Percentiles rank a stretch among this genome's conserved stretches.
These are phyloP conservation scores for Dipodomys stephensi DNA, from an alignment of 2,113 vertebrate species.

Conservation along the genomic window DNA sequence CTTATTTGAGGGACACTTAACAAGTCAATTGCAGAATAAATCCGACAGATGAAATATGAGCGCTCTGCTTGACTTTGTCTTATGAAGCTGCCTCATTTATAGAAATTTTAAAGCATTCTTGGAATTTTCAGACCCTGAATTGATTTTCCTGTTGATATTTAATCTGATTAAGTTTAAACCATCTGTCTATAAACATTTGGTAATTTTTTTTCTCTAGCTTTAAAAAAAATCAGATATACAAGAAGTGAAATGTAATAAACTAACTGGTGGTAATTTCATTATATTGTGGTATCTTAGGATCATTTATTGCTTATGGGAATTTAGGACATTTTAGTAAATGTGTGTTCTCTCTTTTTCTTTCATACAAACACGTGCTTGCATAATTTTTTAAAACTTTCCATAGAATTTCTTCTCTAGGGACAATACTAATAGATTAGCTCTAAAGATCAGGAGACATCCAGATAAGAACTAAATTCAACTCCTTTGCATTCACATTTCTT, in stretches of 20 bases:
- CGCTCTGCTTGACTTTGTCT: slow-evolving; percentile 69
- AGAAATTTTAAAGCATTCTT: slow-evolving; percentile 79
- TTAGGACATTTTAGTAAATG: slow-evolving; percentile 57
- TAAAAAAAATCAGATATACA: slow-evolving; percentile 75
- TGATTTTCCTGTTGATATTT: slow-evolving; percentile 82
- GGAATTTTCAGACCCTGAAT: slow-evolving; percentile 80
- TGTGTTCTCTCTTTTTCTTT: background rate
- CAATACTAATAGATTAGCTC: slow-evolving; percentile 20
- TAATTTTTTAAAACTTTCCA: slow-evolving; percentile 26
- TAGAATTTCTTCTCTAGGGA: slow-evolving; percentile 46
- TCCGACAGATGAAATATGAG: slow-evolving; percentile 82
- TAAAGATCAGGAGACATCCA: background rate
- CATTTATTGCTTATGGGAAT: slow-evolving; percentile 69
- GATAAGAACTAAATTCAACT: slow-evolving; percentile 18
- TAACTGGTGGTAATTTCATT: slow-evolving; percentile 73
- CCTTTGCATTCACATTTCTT: slow-evolving; percentile 37
- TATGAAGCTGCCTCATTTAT: slow-evolving; percentile 70
- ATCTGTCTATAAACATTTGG: slow-evolving; percentile 80
- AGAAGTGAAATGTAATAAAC: slow-evolving; percentile 76
- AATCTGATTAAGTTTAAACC: slow-evolving; percentile 80
- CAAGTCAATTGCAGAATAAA: slow-evolving; percentile 84
- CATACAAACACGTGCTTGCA: background rate
- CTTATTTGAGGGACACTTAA: slow-evolving; percentile 81
- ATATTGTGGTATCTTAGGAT: slow-evolving; percentile 68
- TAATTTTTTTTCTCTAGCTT: slow-evolving; percentile 67